Base-by-base conservation (phyloP, 2,113 vertebrate species). In the Enhydra lutris region DNA sequence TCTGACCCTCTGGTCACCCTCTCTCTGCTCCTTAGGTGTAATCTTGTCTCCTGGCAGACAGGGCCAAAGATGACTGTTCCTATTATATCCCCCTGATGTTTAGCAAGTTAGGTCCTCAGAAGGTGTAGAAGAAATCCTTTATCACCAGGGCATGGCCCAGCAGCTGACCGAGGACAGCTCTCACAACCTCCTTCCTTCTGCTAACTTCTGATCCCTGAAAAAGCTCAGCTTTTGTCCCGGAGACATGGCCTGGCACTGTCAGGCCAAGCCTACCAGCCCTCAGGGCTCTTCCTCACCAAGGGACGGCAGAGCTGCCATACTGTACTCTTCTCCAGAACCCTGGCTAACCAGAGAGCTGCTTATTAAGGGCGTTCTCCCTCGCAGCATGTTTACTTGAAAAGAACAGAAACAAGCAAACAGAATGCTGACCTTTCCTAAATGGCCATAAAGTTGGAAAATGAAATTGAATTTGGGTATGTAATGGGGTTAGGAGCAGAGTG, bases 381-480 rank as follows among this genome's bases (percentile, higher is more conserved):
- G 17, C n/a, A 79, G 87, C 81, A 26, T 96, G 93, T 92, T 97
- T 97, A 97, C 92, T 94, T 93, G 96, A 96, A 97, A 96, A 94
- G 93, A 96, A 95, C 71, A 97, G 95, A 91, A 94, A 96, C 69
- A 81, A 95, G 95, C 84, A 94, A 96, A 94, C 96, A 89, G 67
- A 94, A 97, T 47, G 88, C 73, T 93, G 95, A 95, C 97, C 95
- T 97, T 97, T 95, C 81, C 94, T 97, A 97, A 97, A 83, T 94
- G 85, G 96, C 95, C 81, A 94, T 61, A 55, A 93, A 97, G 95
- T 96, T 97, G 96, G 97, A 98, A 98, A 98, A 96, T 93, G 90
- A 98, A 97, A 96, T 97, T 98, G 47, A 50, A 98, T 98, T 98
- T 98, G 95, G 97, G 98, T 97, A 97, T 97, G 95, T 98, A 97